These are phyloP conservation scores for Camponotus vicinus DNA, from an alignment of 1,140 invertebrate species.

Conservation along the genomic window DNA sequence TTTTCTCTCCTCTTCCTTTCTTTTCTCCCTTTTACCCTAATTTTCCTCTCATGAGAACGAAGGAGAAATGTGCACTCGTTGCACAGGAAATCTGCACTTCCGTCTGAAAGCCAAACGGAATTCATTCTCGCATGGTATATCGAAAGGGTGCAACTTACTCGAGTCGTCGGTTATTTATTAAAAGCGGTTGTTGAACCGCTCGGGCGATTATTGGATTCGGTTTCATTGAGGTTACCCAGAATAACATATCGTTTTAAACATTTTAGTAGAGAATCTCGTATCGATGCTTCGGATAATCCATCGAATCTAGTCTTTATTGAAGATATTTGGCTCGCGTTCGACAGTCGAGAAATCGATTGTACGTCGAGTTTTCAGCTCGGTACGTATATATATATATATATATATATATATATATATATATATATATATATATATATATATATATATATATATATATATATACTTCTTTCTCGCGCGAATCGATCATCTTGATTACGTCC, in stretches of 20 bases:
- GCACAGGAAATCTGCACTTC: conserved; percentile 13
- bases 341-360: conserved; percentile 38
- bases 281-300: conserved; percentile 55
- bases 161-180: conserved; percentile 53
- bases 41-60: background rate
- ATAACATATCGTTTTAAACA: conserved; percentile 63
- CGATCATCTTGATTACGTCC: conserved; percentile 64
- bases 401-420: background rate
- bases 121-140: conserved; percentile 8
- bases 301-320: conserved; percentile 60
- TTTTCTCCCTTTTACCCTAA: background rate
- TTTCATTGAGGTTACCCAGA: conserved; percentile 56
- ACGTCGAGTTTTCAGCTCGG: conserved; percentile 46
- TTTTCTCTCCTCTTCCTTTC: background rate
- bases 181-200: conserved; percentile 44
- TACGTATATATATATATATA: too few species aligned
- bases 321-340: conserved; percentile 54
- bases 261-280: conserved; percentile 60
- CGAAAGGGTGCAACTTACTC: background rate
- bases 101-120: background rate
- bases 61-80: background rate
- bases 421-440: background rate
- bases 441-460: background rate
- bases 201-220: conserved; percentile 35
- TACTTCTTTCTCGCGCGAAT: conserved; percentile 49